phyloP scores from a whole-genome alignment of 2,797 vertebrate genomes.

The Petrocephalus sullivani region DNA sequence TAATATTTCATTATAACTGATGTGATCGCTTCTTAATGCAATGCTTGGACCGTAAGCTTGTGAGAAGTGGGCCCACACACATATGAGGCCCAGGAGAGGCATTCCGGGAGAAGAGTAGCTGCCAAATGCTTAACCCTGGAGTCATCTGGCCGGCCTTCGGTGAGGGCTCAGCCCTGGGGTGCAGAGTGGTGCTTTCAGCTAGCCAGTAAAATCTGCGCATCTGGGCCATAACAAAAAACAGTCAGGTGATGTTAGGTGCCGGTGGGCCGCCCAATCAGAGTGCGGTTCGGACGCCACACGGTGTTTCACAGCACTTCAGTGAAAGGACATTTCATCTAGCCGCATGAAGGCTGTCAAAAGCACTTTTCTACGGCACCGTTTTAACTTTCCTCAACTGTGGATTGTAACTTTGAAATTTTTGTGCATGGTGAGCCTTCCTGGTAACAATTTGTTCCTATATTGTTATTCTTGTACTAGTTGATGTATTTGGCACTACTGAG shows the following conservation, averaged over 20 bases:
- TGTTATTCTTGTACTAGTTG: background rate
- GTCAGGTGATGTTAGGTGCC: constrained; percentile 46
- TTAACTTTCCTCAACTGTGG: constrained; percentile 31
- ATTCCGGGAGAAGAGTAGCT: constrained; percentile 29
- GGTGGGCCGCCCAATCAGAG: constrained; percentile 41
- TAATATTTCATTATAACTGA: background rate
- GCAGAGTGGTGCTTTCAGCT: constrained; percentile 30
- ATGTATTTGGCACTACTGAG: background rate
- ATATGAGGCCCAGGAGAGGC: constrained; percentile 27
- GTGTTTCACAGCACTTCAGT: background rate
- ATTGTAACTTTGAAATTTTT: constrained; percentile 17
- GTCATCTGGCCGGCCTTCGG: constrained; percentile 35
- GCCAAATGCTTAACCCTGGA: constrained; percentile 32
- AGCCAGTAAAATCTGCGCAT: constrained; percentile 46
- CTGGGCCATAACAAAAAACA: constrained; percentile 45
- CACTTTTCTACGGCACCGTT: background rate
- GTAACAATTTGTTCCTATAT: background rate
- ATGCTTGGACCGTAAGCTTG: constrained; percentile 13
- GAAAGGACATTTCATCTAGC: background rate
- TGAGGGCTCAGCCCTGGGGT: constrained; percentile 32
- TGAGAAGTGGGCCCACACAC: constrained; percentile 41
- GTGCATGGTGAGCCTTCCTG: background rate
- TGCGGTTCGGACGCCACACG: constrained; percentile 37
- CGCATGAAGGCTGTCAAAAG: background rate
- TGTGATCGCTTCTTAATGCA: background rate